Percentiles rank a stretch among this genome's conserved stretches.
phyloP scores from a whole-genome alignment of 2,797 vertebrate species.

The Hippopotamyrus pictus region DNA sequence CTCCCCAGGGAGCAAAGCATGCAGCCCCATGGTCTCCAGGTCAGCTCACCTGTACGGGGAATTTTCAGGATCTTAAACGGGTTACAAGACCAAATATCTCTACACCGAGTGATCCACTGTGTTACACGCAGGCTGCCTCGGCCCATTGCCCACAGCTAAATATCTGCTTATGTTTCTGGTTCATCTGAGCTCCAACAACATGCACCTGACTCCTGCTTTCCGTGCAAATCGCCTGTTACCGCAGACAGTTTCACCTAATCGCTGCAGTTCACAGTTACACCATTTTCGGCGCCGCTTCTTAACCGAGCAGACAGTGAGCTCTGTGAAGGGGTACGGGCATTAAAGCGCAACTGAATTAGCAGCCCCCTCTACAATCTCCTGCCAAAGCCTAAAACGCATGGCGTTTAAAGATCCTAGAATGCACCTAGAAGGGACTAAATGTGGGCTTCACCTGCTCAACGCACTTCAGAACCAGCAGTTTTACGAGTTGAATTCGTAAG shows the following conservation, averaged over 20 bases:
- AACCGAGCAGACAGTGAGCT: background rate
- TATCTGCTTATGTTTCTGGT: no score
- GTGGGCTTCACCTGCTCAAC: background rate
- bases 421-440: background rate
- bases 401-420: background rate
- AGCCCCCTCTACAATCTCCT: background rate
- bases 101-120: background rate
- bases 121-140: background rate
- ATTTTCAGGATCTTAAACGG: background rate
- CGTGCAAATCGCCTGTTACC: background rate
- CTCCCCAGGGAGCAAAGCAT: background rate
- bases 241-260: background rate
- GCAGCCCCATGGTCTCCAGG: background rate
- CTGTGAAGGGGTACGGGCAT: background rate
- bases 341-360: background rate
- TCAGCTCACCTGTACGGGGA: background rate
- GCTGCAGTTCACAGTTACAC: background rate
- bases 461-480: background rate
- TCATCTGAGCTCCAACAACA: background rate
- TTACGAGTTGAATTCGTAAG: background rate
- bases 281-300: background rate
- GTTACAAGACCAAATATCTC: background rate
- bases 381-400: background rate
- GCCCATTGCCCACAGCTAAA: background rate
- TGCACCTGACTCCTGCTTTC: background rate